Conservation (phyloP, 2,797 vertebrate species). For the Myripristis jacobus region DNA sequence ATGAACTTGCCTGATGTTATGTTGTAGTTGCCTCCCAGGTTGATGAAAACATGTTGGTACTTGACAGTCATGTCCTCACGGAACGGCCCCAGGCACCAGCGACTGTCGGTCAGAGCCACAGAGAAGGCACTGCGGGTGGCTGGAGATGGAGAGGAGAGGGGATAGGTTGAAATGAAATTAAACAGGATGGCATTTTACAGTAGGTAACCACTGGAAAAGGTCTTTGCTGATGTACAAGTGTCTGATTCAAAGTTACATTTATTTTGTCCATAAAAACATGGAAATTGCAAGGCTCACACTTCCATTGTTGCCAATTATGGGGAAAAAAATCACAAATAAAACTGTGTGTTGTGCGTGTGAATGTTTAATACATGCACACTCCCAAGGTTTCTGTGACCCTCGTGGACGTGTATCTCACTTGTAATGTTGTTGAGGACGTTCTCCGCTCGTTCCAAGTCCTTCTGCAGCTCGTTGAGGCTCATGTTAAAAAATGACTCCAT, state of each 20-base stretch:
- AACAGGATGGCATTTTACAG: no score
- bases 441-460: conserved; percentile 47
- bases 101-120: conserved; percentile 54
- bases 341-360: background rate
- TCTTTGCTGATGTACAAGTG: no score
- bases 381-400: no score
- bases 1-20: conserved; percentile 65
- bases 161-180: background rate
- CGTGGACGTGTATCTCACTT: conserved; percentile 58
- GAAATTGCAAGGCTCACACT: no score
- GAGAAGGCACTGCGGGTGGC: conserved; percentile 82
- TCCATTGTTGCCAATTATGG: no score
- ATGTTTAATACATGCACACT: background rate
- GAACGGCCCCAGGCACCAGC: conserved; percentile 52
- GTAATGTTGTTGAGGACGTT: conserved; percentile 56
- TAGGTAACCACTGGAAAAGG: no score
- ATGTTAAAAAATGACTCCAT: conserved; percentile 71
- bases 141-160: conserved; percentile 40
- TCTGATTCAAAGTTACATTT: no score
- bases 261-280: no score
- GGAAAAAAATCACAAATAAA: no score
- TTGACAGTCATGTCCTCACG: background rate
- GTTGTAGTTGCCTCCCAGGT: conserved; percentile 71
- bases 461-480: conserved; percentile 26
- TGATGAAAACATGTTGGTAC: conserved; percentile 72